Percentiles rank a stretch among this genome's conserved stretches.
phyloP scores from a whole-genome alignment of 2,888 invertebrate genomes.

The Plebejus argus region DNA sequence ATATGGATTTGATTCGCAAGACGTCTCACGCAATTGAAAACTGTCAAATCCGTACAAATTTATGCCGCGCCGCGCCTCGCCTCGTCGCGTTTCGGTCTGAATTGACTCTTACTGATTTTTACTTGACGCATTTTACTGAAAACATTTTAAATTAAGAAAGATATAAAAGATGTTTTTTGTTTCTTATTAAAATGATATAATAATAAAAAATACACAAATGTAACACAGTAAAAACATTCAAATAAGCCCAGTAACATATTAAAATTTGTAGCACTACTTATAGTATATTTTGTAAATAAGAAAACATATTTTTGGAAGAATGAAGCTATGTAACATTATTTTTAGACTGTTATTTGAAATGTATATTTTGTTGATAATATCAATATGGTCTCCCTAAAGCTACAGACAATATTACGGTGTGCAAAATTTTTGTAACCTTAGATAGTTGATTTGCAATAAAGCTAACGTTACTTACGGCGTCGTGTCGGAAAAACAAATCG shows the following conservation, averaged over 20 bases:
- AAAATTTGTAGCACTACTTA: conserved; percentile 35
- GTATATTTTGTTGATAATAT: conserved; percentile 49
- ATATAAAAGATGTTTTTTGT: not conserved
- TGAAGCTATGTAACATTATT: conserved; percentile 64
- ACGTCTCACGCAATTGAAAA: no score
- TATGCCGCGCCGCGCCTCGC: no score
- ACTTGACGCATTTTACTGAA: no score
- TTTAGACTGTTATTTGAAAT: conserved; percentile 78
- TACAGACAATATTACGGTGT: not conserved
- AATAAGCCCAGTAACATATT: conserved; percentile 37
- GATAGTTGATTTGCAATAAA: not conserved
- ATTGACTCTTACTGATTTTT: no score
- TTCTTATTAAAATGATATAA: not conserved
- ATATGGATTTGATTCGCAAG: no score
- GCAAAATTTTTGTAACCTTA: not conserved
- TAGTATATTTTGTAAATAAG: conserved; percentile 59
- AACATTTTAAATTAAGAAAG: not conserved
- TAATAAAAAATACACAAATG: conserved; percentile 31
- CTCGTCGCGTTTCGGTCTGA: no score
- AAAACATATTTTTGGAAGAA: conserved; percentile 73
- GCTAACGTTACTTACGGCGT: not conserved
- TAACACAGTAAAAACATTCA: conserved; percentile 37
- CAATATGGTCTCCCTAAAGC: conserved; percentile 31
- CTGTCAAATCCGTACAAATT: no score
- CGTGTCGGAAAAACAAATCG: no score